Evolutionary conservation across 2,113 vertebrate species (phyloP), one percentile per base, ranked within the genome.

Genomic region (Centropus unirufus): DNA sequence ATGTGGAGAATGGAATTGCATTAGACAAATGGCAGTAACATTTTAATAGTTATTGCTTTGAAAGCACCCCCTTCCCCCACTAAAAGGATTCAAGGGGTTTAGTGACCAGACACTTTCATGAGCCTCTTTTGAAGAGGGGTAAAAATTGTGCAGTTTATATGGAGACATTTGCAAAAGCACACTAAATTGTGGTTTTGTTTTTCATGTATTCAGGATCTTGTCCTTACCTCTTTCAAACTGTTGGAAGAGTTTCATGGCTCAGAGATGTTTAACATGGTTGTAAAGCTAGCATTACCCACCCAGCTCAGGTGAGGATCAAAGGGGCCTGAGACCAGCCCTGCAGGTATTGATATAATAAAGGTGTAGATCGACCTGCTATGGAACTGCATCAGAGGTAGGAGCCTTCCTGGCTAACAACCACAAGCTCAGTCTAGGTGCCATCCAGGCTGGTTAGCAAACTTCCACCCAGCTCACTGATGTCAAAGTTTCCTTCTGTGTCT

Each of bases 41-140:
- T 97, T 98, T 98, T 96, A 98, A 98, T 97, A 97, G 97, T 96
- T 97, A 97, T 97, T 97, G 97, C 95, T 96, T 97, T 96, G 72
- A 91, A 97, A 95, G 55, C 76, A 89, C 96, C 90, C 26, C 73
- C 85, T 79, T 90, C 96, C 90, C 26, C 73, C 85, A 76, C 86
- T 14, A 75, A 92, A 79, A 95, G 77, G 78, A 88, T 96, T 90
- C 77, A 59, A 79, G 84, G 92, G 91, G 86, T 70, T 57, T 94
- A 74, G 80, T 95, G 85, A 89, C 68, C 90, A 92, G 79, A 90
- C 92, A 89, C 62, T 93, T 95, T 90, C 83, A 67, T 54, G 36
- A 89, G 86, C 68, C 58, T 78, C 40, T 94, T 69, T 82, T 72
- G 84, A 39, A 46, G 2, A 2, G n/a, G 68, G 20, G 47, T 18